phyloP scores from a whole-genome alignment of 1,140 invertebrate genomes.

The Zaprionus nigranus region DNA sequence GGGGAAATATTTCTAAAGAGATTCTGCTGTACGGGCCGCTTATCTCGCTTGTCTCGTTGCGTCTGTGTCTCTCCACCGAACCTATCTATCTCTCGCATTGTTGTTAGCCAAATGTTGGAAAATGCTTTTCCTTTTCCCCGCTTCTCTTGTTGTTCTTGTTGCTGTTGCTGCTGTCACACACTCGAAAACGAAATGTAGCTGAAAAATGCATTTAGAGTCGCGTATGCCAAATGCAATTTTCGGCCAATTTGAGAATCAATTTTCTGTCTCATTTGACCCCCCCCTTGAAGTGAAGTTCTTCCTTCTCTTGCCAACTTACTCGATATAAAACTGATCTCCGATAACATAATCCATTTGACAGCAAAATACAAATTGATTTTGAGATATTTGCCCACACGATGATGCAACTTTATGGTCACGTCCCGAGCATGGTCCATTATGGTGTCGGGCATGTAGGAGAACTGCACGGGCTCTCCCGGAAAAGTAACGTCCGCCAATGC shows the following conservation, averaged over 20 bases:
- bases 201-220: conserved; percentile 79
- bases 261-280: conserved; percentile 16
- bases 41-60: conserved; percentile 44
- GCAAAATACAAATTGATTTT: conserved; percentile 94
- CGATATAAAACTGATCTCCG: conserved; percentile 93
- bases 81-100: conserved; percentile 42
- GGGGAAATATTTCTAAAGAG: conserved; percentile 19
- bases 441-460: conserved; percentile 91
- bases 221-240: conserved; percentile 70
- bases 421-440: conserved; percentile 92
- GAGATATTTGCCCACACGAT: conserved; percentile 90
- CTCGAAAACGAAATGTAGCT: conserved; percentile 83
- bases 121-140: conserved; percentile 26
- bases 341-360: conserved; percentile 94
- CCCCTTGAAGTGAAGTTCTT: background rate
- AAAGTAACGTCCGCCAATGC: conserved; percentile 90
- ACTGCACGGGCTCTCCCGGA: conserved; percentile 86
- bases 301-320: conserved; percentile 85
- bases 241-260: conserved; percentile 37
- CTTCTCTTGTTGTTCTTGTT: background rate
- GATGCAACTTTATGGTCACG: conserved; percentile 92
- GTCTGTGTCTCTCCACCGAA: conserved; percentile 28
- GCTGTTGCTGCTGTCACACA: conserved; percentile 46
- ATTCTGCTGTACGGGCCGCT: conserved; percentile 18
- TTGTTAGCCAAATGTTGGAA: conserved; percentile 80